Conservation (phyloP, 2,888 invertebrate genomes). For the Choreutis nemorana region DNA sequence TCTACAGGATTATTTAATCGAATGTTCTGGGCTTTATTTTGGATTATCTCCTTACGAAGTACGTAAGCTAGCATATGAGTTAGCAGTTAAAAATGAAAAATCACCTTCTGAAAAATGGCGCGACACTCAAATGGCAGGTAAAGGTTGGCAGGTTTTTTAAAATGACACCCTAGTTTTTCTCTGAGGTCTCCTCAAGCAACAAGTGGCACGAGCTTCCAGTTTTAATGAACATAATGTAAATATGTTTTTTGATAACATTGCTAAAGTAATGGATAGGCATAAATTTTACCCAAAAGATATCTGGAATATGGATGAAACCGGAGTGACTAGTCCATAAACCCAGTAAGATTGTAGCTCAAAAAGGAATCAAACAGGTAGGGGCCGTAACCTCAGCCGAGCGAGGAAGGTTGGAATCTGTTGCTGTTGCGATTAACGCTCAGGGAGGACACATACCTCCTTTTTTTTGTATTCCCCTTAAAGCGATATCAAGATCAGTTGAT, state of each 20-base stretch:
- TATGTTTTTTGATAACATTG: conserved; percentile 1
- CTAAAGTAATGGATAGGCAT: conserved; percentile 3
- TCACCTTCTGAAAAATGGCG: background rate
- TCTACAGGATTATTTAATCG: conserved; percentile 8
- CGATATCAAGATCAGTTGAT: conserved; percentile 12
- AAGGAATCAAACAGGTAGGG: conserved; percentile 8
- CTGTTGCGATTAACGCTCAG: conserved; percentile 9
- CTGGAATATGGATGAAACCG: conserved; percentile 3
- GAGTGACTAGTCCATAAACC: conserved; percentile 2
- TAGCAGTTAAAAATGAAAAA: conserved; percentile 1
- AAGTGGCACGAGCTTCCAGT: conserved; percentile 3
- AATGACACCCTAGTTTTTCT: conserved; percentile 3
- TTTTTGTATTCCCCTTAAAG: conserved; percentile 9
- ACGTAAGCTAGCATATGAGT: conserved; percentile 2
- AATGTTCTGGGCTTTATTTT: conserved; percentile 8
- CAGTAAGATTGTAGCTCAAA: conserved; percentile 2
- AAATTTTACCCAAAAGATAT: conserved; percentile 6
- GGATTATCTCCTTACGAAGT: conserved; percentile 2
- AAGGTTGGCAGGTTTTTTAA: conserved; percentile 3
- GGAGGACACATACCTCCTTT: conserved; percentile 5
- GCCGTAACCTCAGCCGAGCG: conserved; percentile 11
- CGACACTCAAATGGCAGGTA: conserved; percentile 2
- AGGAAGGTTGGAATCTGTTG: conserved; percentile 9
- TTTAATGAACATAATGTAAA: conserved; percentile 4
- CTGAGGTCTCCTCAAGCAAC: conserved; percentile 3